These are phyloP conservation scores for Propsilocerus akamusi DNA, from an alignment of 1,140 invertebrate genomes.

Conservation along the genomic window DNA sequence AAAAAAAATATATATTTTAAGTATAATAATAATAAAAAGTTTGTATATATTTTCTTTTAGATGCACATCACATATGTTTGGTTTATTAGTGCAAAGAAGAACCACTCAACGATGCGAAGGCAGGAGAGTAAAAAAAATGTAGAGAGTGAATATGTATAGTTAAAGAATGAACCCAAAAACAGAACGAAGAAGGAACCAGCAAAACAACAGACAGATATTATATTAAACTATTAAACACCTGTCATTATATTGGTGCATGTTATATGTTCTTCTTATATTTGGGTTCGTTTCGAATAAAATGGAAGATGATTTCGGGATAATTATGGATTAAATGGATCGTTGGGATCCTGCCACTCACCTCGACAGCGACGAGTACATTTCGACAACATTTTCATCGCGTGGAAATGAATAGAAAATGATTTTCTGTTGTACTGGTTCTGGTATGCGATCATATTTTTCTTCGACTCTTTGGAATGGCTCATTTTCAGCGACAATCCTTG, in stretches of 20 bases:
- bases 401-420: conserved; percentile 82
- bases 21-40: not conserved
- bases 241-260: too few species aligned
- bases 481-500: conserved; percentile 63
- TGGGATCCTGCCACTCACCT: conserved; percentile 19
- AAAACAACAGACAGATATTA: not conserved
- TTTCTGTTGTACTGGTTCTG: conserved; percentile 68
- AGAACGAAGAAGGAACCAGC: not conserved
- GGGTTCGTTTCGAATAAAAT: too few species aligned
- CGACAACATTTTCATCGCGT: conserved; percentile 67
- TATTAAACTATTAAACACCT: conserved; percentile 3
- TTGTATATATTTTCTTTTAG: too few species aligned
- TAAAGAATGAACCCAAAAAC: not conserved
- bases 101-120: not conserved
- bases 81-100: conserved; percentile 2
- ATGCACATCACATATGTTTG: conserved; percentile 2
- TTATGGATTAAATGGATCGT: conserved; percentile 12
- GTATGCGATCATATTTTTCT: conserved; percentile 68
- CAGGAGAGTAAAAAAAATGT: not conserved
- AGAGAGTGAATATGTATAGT: not conserved
- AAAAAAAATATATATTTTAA: not conserved
- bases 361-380: conserved; percentile 72
- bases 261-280: too few species aligned
- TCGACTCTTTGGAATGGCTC: conserved; percentile 74
- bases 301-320: conserved; percentile 1